Evolutionary conservation across 2,888 invertebrate genomes (phyloP), one percentile per base, ranked within the genome.

Genomic region (Cremastobaeus sp.): DNA sequence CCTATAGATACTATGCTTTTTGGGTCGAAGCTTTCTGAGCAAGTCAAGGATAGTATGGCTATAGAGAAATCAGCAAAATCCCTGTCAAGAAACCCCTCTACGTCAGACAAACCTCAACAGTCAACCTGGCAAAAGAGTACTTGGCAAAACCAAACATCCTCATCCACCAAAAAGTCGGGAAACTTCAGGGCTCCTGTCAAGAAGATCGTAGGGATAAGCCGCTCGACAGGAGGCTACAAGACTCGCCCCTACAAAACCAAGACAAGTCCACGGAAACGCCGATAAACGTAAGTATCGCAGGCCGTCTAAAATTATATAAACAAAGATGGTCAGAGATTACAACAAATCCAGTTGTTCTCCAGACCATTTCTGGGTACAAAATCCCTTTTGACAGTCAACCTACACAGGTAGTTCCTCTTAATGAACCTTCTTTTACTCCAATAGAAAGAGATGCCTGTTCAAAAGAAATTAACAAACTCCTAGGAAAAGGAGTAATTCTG

Each of bases 161-260:
- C n/a, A n/a, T n/a, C n/a, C n/a, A n/a, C n/a, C n/a, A n/a, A n/a
- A n/a, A 50, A 9, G 34, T 12, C 50, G 18, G 28, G 5, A 50
- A 50, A 50, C 50, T 50, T 11, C 34, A 50, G 11, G 34, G 34
- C 34, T 35, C 50, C 50, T 34, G 35, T 12, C 18, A 50, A 34
- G 20, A 34, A 34, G 20, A 17, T 3, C 3, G 5, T 20, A n/a
- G n/a, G 14, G 2, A 12, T 20, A 11, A 18, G 8, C 18, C 14
- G 17, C 1, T 34, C 6, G 34, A 34, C 50, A 34, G 50, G 50
- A 20, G 34, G 34, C 8, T 6, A 20, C 20, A 18, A 34, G 17
- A 4, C n/a, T 1, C 32, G 17, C 1, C 15, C 3, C 28, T 12
- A 25, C 30, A 48, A 32, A 17, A 2, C 2, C 14, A 48, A 25